Evolutionary conservation across 2,888 invertebrate genomes (phyloP).

Genomic region (Sipunculus nudus): DNA sequence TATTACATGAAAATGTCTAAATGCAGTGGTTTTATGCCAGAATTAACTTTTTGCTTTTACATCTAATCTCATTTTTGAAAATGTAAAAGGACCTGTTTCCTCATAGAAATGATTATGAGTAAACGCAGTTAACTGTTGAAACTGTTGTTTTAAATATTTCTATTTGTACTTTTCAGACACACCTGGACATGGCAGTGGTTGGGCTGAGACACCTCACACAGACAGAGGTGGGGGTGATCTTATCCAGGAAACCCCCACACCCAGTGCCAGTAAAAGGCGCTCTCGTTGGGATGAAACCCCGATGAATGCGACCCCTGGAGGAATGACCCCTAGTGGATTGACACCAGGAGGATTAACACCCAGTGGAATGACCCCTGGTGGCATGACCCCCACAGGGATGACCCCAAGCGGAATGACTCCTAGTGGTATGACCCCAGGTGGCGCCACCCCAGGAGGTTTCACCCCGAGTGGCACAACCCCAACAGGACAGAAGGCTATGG

Average conservation of each 20-base stretch:
- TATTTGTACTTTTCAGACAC: constrained; percentile 85
- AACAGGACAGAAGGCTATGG: constrained; percentile 88
- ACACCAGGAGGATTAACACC: constrained; percentile 38
- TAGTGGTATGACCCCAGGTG: constrained; percentile 14
- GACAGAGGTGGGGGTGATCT: constrained; percentile 74
- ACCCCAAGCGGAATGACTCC: constrained; percentile 27
- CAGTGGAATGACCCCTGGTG: constrained; percentile 50
- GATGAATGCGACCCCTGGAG: constrained; percentile 70
- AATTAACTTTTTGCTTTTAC: too few species aligned
- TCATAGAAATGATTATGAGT: too few species aligned
- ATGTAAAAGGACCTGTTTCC: too few species aligned
- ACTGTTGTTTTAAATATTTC: too few species aligned
- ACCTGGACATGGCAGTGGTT: constrained; percentile 94
- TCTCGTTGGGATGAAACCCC: constrained; percentile 99
- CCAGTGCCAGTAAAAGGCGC: constrained; percentile 91
- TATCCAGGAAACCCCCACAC: constrained; percentile 91
- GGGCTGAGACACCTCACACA: constrained; percentile 99
- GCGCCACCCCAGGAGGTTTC: constrained; percentile 58
- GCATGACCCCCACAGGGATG: constrained; percentile 65
- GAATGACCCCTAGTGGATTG: constrained; percentile 69
- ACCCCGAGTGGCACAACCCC: constrained; percentile 68
- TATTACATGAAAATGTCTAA: too few species aligned
- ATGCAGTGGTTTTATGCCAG: too few species aligned
- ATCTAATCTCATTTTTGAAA: too few species aligned
- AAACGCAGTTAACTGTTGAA: too few species aligned